Evolutionary conservation across 1,140 invertebrate species (phyloP), one percentile per base, ranked within the genome.

Genomic region (Andrena cerasifolii): DNA sequence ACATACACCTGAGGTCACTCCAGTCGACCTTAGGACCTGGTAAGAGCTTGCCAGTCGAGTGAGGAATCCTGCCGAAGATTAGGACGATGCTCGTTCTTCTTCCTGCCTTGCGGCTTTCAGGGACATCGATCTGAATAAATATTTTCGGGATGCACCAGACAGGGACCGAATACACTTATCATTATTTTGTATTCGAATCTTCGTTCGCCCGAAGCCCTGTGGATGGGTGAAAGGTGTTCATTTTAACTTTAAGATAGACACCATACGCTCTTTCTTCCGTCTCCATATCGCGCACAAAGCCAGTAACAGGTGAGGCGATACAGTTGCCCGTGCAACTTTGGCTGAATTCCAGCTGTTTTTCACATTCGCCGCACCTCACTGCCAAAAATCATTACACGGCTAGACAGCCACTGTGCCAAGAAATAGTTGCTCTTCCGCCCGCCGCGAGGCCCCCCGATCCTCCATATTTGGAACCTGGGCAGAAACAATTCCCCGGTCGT

Each of bases 361-460:
- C 79, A 49, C 67, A 28, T 56, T 40, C 43, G 26, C 26, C 61
- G 65, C 63, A 31, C 43, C 71, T n/a, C 78, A 51, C 56, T 84
- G 84, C 81, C 84, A 82, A 83, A 85, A 84, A 84, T 83, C 63
- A 85, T 85, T 83, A 85, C 78, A 81, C 75, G 84, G 47, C 82
- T 79, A 82, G 71, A 84, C 82, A 67, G n/a, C 28, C 43, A 26
- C 36, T 21, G 45, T 84, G 76, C 80, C 80, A 79, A 82, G 77
- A 80, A 65, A 53, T 24, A 16, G 71, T 54, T 53, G 45, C 77
- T 62, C 36, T 47, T 33, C 31, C 24, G 31, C 24, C 33, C 45
- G 16, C 24, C 16, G 12, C 21, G 31, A 18, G 24, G 73, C 53
- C 40, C 31, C 68, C 68, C 65, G 65, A 76, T 26, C 40, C 12